phyloP scores from a whole-genome alignment of 2,113 vertebrate species.

The Calidris pugnax region DNA sequence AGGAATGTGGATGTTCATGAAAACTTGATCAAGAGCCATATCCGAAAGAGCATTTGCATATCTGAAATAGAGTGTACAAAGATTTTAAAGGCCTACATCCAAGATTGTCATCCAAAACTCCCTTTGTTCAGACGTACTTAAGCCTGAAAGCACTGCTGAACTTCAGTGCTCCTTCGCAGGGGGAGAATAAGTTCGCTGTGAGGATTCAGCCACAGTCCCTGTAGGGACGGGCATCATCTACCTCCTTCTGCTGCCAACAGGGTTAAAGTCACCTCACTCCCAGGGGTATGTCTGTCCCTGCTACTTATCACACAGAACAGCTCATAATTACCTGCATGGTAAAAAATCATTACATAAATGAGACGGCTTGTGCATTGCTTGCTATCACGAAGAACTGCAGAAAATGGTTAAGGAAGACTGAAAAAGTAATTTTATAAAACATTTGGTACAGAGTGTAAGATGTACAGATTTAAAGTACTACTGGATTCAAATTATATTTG shows the following conservation, averaged over 20 bases:
- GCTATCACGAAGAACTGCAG: background rate
- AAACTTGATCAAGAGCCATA: slow-evolving; percentile 64
- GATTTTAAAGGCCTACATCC: slow-evolving; percentile 56
- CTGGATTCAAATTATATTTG: background rate
- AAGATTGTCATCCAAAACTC: slow-evolving; percentile 33
- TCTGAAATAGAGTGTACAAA: slow-evolving; percentile 49
- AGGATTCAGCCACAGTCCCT: background rate
- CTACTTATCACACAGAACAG: background rate
- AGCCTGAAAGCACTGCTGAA: background rate
- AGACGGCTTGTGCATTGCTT: background rate
- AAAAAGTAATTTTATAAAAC: background rate
- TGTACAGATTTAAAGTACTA: background rate
- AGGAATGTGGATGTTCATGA: slow-evolving; percentile 48
- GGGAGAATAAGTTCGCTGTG: background rate
- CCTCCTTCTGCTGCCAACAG: background rate
- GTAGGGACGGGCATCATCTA: rapidly evolving
- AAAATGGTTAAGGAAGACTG: background rate
- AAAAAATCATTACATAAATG: background rate
- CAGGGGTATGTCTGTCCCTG: background rate
- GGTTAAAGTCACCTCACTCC: background rate
- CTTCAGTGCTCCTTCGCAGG: background rate
- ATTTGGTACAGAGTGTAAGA: background rate
- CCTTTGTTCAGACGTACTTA: background rate
- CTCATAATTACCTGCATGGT: background rate
- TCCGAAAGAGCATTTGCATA: slow-evolving; percentile 54